Conservation (phyloP, 2,888 invertebrate genomes). For the Choreutis nemorana region DNA sequence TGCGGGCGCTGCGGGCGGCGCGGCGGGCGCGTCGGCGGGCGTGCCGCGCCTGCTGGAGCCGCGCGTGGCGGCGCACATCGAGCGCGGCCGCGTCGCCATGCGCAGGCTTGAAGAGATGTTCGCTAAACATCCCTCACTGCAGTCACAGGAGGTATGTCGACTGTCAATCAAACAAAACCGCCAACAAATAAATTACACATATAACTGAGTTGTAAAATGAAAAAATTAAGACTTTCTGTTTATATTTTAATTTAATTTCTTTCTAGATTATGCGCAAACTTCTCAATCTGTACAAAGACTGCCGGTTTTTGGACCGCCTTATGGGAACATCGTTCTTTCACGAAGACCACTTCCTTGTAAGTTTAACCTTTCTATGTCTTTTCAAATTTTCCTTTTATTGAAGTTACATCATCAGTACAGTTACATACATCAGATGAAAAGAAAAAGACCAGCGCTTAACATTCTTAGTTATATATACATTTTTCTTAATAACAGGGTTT, state of each 20-base stretch:
- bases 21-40: conserved; percentile 12
- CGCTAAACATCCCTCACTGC: conserved; percentile 76
- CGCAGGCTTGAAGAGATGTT: conserved; percentile 81
- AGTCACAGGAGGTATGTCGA: conserved; percentile 73
- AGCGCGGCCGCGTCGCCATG: conserved; percentile 78
- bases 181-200: neutral
- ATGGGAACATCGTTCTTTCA: conserved; percentile 89
- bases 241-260: conserved; percentile 15
- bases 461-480: neutral
- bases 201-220: neutral
- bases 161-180: neutral
- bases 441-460: no score
- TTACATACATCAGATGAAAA: neutral
- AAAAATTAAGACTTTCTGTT: neutral
- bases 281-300: conserved; percentile 84
- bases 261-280: conserved; percentile 80
- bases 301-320: conserved; percentile 83
- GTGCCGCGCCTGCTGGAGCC: conserved; percentile 61
- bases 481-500: conserved; percentile 61
- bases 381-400: no score
- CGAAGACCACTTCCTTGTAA: conserved; percentile 79
- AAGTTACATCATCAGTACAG: no score
- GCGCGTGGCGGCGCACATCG: conserved; percentile 78
- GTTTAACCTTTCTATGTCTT: no score
- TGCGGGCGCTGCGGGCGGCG: conserved; percentile 7